Evolutionary conservation across 2,888 invertebrate species (phyloP).

Genomic region (Temnothorax unifasciatus): DNA sequence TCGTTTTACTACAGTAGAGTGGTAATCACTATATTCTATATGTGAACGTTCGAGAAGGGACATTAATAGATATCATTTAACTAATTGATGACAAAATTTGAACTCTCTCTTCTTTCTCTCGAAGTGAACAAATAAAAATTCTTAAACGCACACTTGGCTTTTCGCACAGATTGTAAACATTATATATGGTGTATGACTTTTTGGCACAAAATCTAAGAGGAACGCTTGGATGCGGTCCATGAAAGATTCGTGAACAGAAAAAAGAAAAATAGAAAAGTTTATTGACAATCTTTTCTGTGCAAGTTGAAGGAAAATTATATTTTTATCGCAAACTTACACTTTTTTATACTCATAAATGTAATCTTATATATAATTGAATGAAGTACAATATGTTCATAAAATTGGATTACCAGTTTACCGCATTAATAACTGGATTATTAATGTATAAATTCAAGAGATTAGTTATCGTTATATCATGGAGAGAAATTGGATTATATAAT

Average conservation of each 20-base stretch:
- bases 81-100: not conserved
- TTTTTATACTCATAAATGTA: not conserved
- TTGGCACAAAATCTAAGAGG: not conserved
- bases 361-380: not conserved
- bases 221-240: not conserved
- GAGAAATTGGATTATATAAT: constrained; percentile 19
- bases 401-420: not conserved
- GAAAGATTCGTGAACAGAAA: constrained; percentile 2
- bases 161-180: not conserved
- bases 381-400: not conserved
- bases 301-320: not conserved
- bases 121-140: not conserved
- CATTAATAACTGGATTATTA: not conserved
- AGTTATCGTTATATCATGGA: constrained; percentile 1
- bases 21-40: too few species aligned
- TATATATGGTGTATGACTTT: not conserved
- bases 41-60: not conserved
- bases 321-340: constrained; percentile 7
- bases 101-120: not conserved
- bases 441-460: not conserved
- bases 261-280: not conserved
- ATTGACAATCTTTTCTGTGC: not conserved
- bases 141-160: not conserved
- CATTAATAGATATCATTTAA: constrained; percentile 5
- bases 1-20: not conserved